Evolutionary conservation across 2,888 invertebrate species (phyloP).

Genomic region (Ashinkailepas kermadecensis): DNA sequence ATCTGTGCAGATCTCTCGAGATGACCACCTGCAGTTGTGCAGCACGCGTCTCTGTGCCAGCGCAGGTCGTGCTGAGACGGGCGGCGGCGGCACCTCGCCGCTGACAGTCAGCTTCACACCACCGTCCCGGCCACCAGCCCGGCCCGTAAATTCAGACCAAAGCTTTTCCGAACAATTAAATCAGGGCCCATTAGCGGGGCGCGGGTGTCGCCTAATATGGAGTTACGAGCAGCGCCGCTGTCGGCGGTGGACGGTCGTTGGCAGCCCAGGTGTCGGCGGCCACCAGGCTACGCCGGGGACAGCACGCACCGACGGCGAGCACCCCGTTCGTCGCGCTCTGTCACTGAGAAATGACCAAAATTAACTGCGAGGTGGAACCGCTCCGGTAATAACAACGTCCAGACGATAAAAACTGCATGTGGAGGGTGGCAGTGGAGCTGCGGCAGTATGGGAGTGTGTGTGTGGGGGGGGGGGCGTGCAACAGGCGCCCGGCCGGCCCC

Average conservation of each 20-base stretch:
- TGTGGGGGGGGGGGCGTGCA: neutral
- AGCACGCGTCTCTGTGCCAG: no score
- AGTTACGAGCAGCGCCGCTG: neutral
- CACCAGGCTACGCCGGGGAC: no score
- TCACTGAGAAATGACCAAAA: slow-evolving; percentile 9
- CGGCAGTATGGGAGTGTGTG: neutral
- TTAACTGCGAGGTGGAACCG: neutral
- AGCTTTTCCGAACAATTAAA: slow-evolving; percentile 12
- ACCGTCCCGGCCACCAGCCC: no score
- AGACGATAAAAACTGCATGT: neutral
- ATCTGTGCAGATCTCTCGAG: no score
- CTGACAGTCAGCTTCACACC: no score
- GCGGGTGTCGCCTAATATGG: slow-evolving; percentile 5
- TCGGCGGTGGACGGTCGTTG: no score
- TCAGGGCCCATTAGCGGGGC: neutral
- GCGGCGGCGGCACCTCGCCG: no score
- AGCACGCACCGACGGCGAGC: no score
- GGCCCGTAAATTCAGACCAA: slow-evolving; percentile 2
- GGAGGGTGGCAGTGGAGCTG: neutral
- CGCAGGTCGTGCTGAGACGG: no score
- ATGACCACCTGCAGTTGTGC: no score
- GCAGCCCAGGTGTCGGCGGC: neutral
- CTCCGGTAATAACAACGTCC: neutral
- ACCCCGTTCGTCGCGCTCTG: neutral
- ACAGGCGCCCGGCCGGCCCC: neutral